Evolutionary conservation across 2,797 vertebrate genomes (phyloP), one percentile per base, ranked within the genome.

Genomic region (Sebastes diaconus): DNA sequence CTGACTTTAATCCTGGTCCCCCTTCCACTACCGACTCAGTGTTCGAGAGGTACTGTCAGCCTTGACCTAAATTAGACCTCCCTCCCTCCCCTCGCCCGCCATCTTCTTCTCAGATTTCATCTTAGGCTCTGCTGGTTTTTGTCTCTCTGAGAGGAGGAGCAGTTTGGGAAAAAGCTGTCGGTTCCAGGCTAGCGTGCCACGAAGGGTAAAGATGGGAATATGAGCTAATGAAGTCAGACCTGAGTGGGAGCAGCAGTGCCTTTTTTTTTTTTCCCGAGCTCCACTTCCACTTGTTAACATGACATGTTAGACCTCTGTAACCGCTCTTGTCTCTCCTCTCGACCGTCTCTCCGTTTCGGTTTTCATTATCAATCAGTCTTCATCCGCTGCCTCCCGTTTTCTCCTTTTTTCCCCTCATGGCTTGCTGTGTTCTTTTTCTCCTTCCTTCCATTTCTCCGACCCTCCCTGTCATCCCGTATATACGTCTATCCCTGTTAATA

Each of bases 151-250:
- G 66, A 82, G 76, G 76, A 71, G 20, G 25, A 80, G 84, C 5
- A 4, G 42, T 78, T 87, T 73, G 74, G 86, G 78, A 82, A 68
- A 87, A 89, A 77, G 59, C 69, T 90, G 85, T 90, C 84, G 8
- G 87, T 93, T 91, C 83, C 68, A 78, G 80, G 72, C 84, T 54
- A 77, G 42, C 42, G 57, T 84, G 75, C 75, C 10, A 52, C 60
- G 18, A 89, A 90, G 85, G 85, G 82, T 79, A 78, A 86, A 75
- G 66, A 83, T 78, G 78, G 66, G 76, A 88, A 87, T 84, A 69
- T 75, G 70, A 86, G 83, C 81, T 90, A 91, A 90, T 90, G 87
- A 90, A 92, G 89, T 90, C 83, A 63, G 81, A 81, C 79, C 85
- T 84, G 85, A 87, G 65, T 84, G 72, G 64, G 67, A 88, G 64